phyloP scores from a whole-genome alignment of 2,888 invertebrate species.

The Arctia plantaginis region DNA sequence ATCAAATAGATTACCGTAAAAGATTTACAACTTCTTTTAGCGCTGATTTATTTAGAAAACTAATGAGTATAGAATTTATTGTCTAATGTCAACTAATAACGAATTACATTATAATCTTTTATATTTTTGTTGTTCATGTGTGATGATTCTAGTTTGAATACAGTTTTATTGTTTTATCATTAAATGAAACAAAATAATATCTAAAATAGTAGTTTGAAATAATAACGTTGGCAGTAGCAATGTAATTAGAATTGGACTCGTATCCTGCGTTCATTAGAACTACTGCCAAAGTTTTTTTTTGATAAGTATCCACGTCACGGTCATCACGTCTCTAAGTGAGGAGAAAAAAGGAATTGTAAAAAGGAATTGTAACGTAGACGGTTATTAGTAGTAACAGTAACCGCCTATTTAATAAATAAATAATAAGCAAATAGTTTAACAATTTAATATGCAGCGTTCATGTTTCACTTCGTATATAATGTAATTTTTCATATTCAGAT shows the following conservation, averaged over 20 bases:
- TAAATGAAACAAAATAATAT: neutral
- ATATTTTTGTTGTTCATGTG: neutral
- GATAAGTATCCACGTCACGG: neutral
- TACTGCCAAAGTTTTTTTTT: neutral
- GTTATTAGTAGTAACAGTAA: neutral
- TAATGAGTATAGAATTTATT: constrained; percentile 19
- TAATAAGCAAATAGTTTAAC: too few species aligned
- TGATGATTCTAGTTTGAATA: neutral
- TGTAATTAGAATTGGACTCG: neutral
- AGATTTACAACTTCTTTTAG: constrained; percentile 28
- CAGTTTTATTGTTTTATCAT: neutral
- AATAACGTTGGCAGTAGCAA: neutral
- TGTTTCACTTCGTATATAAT: neutral
- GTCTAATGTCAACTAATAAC: constrained; percentile 20
- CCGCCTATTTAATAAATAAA: too few species aligned
- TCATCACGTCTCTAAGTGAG: too few species aligned
- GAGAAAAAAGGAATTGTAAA: neutral
- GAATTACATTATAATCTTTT: neutral
- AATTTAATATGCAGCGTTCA: neutral
- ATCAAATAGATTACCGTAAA: constrained; percentile 30
- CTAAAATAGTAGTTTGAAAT: neutral
- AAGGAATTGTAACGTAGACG: neutral
- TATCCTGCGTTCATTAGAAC: neutral
- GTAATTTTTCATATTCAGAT: neutral
- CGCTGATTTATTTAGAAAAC: constrained; percentile 30